Evolutionary conservation across 53 echinoderm and acorn worm genomes (phyloP).

Genomic region (Antedon mediterranea): DNA sequence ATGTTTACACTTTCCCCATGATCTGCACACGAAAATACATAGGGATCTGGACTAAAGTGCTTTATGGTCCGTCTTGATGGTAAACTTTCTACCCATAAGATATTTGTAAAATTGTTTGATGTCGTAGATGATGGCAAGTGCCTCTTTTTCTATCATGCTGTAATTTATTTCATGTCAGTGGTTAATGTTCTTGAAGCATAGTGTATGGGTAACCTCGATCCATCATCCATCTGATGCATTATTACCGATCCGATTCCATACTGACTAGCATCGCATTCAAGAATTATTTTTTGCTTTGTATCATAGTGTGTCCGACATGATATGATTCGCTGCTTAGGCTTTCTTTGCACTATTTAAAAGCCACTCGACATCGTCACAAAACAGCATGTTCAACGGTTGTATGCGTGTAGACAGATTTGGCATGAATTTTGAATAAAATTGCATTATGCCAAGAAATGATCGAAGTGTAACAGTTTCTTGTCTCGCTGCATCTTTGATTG

Average conservation of each 20-base stretch:
- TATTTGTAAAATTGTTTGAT: not conserved
- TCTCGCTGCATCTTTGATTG: conserved; percentile 4
- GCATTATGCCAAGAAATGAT: conserved; percentile 13
- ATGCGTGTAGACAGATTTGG: not conserved
- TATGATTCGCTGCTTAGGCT: not conserved
- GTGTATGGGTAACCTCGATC: not conserved
- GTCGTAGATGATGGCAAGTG: not conserved
- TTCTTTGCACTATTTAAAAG: not conserved
- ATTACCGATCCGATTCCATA: not conserved
- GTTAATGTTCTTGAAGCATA: not conserved
- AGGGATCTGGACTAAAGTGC: too few species aligned
- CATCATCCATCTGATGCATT: not conserved
- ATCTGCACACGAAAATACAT: too few species aligned
- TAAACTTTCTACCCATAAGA: not conserved
- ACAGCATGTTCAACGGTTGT: not conserved
- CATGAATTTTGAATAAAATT: conserved; percentile 15
- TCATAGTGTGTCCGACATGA: not conserved
- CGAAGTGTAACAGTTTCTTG: conserved; percentile 14
- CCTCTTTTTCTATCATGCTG: not conserved
- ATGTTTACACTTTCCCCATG: too few species aligned
- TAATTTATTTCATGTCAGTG: not conserved
- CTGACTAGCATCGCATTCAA: not conserved
- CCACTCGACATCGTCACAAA: not conserved
- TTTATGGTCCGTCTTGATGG: not conserved
- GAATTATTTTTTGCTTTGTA: not conserved